These are phyloP conservation scores for Lycodopsis pacificus DNA, from an alignment of 2,797 vertebrate genomes.

Conservation along the genomic window DNA sequence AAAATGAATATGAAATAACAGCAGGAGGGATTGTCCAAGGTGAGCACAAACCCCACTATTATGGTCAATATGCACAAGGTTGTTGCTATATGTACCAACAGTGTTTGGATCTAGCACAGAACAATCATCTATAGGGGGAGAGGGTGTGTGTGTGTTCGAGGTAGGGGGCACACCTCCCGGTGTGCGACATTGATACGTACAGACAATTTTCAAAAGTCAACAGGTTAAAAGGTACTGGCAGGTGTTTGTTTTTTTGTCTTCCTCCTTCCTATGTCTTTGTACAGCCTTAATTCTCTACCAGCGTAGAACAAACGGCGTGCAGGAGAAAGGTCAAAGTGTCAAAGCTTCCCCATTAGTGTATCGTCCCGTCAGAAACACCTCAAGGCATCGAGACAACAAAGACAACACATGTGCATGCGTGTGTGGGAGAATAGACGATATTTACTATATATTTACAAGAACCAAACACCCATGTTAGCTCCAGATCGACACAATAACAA, in stretches of 20 bases:
- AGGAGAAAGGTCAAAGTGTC: conserved; percentile 62
- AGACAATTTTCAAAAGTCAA: conserved; percentile 44
- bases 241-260: conserved; percentile 26
- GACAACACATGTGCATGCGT: conserved; percentile 6
- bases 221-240: conserved; percentile 19
- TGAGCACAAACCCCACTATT: conserved; percentile 45
- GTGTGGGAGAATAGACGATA: not conserved
- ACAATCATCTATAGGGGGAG: conserved; percentile 24
- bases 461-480: not conserved
- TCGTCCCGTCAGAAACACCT: conserved; percentile 26
- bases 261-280: conserved; percentile 33
- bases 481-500: not conserved
- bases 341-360: conserved; percentile 46
- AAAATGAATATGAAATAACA: not conserved
- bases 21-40: conserved; percentile 32
- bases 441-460: not conserved
- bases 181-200: conserved; percentile 42
- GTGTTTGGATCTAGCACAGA: conserved; percentile 19
- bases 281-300: conserved; percentile 23
- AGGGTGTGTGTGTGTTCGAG: not conserved
- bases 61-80: conserved; percentile 43
- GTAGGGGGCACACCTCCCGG: conserved; percentile 26
- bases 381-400: conserved; percentile 24
- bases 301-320: conserved; percentile 32
- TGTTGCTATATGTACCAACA: conserved; percentile 7